Evolutionary conservation across 2,888 invertebrate species (phyloP).

Genomic region (Yponomeuta plumbellus): DNA sequence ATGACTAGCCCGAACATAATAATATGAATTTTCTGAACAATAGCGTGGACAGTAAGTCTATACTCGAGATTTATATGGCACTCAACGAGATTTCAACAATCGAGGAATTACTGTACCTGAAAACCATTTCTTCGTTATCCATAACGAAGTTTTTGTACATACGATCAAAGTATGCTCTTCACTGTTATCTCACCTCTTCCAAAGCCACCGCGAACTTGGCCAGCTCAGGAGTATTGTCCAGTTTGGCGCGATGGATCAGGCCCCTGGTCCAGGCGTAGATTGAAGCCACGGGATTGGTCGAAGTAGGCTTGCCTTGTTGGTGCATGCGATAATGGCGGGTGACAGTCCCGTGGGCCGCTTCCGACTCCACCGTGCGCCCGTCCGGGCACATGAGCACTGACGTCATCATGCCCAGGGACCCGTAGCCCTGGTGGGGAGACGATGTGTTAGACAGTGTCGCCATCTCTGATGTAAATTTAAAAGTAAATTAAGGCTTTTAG

Average conservation of each 20-base stretch:
- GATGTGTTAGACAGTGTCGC: background rate
- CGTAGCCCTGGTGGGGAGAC: constrained; percentile 73
- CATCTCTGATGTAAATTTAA: background rate
- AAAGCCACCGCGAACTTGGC: constrained; percentile 81
- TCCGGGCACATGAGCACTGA: constrained; percentile 92
- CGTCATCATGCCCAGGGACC: constrained; percentile 93
- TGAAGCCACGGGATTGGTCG: constrained; percentile 93
- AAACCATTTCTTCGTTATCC: no score
- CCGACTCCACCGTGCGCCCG: constrained; percentile 89
- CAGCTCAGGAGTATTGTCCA: constrained; percentile 86
- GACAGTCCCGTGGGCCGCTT: constrained; percentile 95
- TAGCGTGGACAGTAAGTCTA: no score
- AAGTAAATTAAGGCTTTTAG: no score
- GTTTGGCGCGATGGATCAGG: constrained; percentile 86
- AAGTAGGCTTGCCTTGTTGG: constrained; percentile 90
- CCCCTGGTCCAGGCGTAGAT: constrained; percentile 95
- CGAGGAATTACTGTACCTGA: no score
- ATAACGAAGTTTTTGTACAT: no score
- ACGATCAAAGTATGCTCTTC: no score
- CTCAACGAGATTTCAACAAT: no score
- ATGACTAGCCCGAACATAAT: no score
- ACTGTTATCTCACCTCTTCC: constrained; percentile 77
- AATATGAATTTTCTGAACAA: no score
- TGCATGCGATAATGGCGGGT: constrained; percentile 92
- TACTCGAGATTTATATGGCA: no score